Evolutionary conservation across 2,113 vertebrate species (phyloP).

Genomic region (Gobius niger): DNA sequence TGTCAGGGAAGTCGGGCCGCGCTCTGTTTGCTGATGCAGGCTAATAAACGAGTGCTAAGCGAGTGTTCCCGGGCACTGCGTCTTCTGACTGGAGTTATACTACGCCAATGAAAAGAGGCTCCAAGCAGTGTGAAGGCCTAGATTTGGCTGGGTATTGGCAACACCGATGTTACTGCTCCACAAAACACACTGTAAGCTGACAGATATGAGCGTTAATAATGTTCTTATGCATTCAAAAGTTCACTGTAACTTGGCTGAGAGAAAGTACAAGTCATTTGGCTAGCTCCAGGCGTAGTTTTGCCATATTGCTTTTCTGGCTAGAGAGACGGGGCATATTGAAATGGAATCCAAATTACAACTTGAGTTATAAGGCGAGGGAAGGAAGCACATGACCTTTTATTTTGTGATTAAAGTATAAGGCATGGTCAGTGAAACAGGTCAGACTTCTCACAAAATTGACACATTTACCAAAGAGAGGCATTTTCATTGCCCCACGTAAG

Average conservation of each 20-base stretch:
- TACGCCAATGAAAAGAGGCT: slow-evolving; percentile 11
- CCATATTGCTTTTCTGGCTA: background rate
- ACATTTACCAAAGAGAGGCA: no score
- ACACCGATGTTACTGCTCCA: background rate
- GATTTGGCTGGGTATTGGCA: background rate
- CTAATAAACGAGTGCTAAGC: slow-evolving; percentile 25
- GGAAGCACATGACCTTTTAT: no score
- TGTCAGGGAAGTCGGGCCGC: slow-evolving; percentile 27
- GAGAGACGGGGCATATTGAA: no score
- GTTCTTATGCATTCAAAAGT: background rate
- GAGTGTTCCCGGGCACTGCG: slow-evolving; percentile 9
- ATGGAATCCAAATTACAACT: no score
- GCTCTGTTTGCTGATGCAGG: slow-evolving; percentile 32
- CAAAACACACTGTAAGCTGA: background rate
- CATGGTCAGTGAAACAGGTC: no score
- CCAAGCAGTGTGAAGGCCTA: slow-evolving; percentile 11
- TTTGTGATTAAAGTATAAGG: no score
- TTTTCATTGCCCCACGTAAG: no score
- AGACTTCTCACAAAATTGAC: no score
- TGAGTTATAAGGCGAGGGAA: no score
- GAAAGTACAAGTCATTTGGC: background rate
- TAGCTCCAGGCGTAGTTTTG: background rate
- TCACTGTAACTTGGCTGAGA: slow-evolving; percentile 4
- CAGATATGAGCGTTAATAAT: slow-evolving; percentile 3
- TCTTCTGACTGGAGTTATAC: slow-evolving; percentile 19